A percentile compares a stretch with the other conserved stretches of the same genome.
phyloP scores from a whole-genome alignment of 2,113 vertebrate species.

The Rhinolophus ferrumequinum region DNA sequence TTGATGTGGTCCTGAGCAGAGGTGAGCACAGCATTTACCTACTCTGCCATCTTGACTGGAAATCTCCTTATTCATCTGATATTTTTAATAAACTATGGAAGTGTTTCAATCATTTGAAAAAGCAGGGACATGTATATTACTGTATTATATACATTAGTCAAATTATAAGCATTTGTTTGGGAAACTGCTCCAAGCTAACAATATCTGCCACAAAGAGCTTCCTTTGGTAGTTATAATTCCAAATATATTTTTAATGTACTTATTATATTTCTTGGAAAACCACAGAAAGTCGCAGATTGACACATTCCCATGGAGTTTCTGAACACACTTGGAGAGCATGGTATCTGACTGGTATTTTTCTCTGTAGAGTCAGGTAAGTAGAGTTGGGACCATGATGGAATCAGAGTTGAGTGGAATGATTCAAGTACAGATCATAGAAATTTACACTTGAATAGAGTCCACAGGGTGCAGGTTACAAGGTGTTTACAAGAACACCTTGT shows the following conservation, averaged over 20 bases:
- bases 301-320: neutral
- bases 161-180: neutral
- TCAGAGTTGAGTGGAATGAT: neutral
- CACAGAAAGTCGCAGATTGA: neutral
- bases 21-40: too few relatives aligned
- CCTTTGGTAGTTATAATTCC: neutral
- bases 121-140: neutral
- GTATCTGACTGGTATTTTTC: neutral
- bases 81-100: neutral
- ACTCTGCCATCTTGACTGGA: too few relatives aligned
- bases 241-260: neutral
- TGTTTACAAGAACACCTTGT: neutral
- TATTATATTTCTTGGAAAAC: neutral
- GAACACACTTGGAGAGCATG: neutral
- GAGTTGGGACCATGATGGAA: neutral
- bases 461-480: too few relatives aligned
- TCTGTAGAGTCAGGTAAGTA: neutral
- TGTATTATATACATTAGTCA: neutral
- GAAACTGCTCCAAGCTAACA: neutral
- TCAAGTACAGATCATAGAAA: neutral
- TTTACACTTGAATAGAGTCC: neutral
- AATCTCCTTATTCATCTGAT: neutral
- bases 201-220: neutral
- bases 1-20: too few relatives aligned
- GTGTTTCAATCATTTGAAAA: slow-evolving; percentile 6